phyloP scores from a whole-genome alignment of 2,888 invertebrate genomes.

The Agrilus mali region DNA sequence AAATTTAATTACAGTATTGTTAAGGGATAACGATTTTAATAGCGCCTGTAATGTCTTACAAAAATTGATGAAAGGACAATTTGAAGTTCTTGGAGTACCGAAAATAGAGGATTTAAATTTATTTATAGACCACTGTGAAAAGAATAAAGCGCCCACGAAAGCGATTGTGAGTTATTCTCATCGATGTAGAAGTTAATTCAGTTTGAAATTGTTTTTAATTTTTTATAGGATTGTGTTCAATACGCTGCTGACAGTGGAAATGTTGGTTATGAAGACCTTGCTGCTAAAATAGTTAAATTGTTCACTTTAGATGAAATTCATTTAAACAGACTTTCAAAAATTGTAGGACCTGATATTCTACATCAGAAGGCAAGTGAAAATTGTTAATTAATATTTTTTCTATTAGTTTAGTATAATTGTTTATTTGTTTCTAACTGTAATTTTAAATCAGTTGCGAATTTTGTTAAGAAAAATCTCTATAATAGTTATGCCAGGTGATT shows the following conservation, averaged over 20 bases:
- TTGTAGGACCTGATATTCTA: conserved; percentile 31
- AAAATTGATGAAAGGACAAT: conserved; percentile 37
- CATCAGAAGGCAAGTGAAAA: too few species aligned
- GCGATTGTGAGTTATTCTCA: conserved; percentile 36
- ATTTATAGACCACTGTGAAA: conserved; percentile 43
- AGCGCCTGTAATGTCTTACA: conserved; percentile 41
- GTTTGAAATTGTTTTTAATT: conserved; percentile 5
- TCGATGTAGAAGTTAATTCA: background rate
- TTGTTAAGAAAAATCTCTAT: too few species aligned
- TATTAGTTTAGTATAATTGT: too few species aligned
- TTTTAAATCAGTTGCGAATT: too few species aligned
- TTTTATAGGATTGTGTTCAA: conserved; percentile 39
- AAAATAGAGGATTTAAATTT: conserved; percentile 35
- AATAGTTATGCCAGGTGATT: too few species aligned
- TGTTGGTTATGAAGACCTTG: conserved; percentile 34
- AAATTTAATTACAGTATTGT: conserved; percentile 37
- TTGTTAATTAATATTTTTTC: too few species aligned
- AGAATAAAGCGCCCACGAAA: conserved; percentile 35
- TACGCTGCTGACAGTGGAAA: conserved; percentile 46
- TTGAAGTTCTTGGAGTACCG: conserved; percentile 44
- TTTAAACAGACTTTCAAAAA: conserved; percentile 34
- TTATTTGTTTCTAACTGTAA: too few species aligned
- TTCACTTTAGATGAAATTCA: conserved; percentile 38
- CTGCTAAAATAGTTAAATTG: conserved; percentile 26
- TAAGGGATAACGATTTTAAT: conserved; percentile 38